Evolutionary conservation across 2,113 vertebrate genomes (phyloP).

Genomic region (Pseudonaja textilis): DNA sequence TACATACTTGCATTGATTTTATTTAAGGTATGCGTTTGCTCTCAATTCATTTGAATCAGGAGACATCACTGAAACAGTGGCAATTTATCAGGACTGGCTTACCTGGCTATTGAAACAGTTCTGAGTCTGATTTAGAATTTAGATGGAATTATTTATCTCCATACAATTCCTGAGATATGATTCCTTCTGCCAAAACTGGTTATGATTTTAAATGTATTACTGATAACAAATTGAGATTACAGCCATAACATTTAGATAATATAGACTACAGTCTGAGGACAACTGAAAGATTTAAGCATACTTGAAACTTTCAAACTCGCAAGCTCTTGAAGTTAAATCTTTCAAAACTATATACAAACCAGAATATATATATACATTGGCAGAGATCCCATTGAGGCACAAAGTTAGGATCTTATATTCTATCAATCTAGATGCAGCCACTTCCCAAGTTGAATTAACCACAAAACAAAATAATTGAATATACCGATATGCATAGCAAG

Average conservation of each 20-base stretch:
- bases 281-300: neutral
- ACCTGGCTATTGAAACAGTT: conserved; percentile 80
- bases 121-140: conserved; percentile 73
- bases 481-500: neutral
- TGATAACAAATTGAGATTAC: neutral
- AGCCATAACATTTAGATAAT: neutral
- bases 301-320: neutral
- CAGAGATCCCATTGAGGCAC: neutral
- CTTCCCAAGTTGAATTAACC: neutral
- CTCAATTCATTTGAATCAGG: conserved; percentile 80
- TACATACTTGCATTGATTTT: neutral
- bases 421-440: neutral
- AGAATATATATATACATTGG: neutral
- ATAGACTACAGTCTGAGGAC: neutral
- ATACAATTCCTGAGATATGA: conserved; percentile 77
- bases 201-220: neutral
- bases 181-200: neutral
- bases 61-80: conserved; percentile 79
- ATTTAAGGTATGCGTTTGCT: conserved; percentile 79
- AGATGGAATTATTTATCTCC: conserved; percentile 82
- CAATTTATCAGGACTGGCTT: conserved; percentile 84
- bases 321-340: neutral
- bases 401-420: neutral
- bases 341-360: neutral
- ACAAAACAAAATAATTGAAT: neutral